Percentiles rank a stretch among this genome's conserved stretches.
These are phyloP conservation scores for Folsomia candida DNA, from an alignment of 2,888 invertebrate species.

Conservation along the genomic window DNA sequence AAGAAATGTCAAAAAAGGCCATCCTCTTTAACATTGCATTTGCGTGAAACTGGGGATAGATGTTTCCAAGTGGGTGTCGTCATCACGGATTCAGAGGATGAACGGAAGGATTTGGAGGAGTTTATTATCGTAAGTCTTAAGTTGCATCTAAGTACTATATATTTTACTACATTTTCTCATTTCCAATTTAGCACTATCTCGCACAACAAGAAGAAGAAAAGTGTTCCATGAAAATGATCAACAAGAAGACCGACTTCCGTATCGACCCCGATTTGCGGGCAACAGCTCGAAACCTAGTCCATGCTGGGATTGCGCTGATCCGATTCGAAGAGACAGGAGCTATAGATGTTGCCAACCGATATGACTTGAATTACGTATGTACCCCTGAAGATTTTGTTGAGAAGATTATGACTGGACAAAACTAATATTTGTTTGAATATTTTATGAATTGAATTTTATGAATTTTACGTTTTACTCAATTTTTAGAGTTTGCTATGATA, in stretches of 20 bases:
- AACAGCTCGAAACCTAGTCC: neutral
- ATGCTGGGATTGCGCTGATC: neutral
- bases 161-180: no score
- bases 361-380: neutral
- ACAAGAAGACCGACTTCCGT: neutral
- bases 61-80: no score
- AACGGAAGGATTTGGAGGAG: neutral
- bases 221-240: neutral
- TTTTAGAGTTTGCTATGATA: no score
- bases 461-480: no score
- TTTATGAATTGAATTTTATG: no score
- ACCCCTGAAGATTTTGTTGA: neutral
- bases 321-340: neutral
- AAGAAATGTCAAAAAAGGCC: no score
- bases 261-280: neutral
- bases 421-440: no score
- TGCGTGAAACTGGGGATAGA: no score
- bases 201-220: neutral
- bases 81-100: neutral
- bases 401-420: no score
- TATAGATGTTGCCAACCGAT: neutral
- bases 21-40: no score
- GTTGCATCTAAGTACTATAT: neutral
- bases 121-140: neutral
- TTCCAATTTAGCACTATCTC: neutral